Percentiles rank a stretch among this genome's conserved stretches.
Evolutionary conservation across 2,113 vertebrate species (phyloP).

Genomic region (Apodemus speciosus): DNA sequence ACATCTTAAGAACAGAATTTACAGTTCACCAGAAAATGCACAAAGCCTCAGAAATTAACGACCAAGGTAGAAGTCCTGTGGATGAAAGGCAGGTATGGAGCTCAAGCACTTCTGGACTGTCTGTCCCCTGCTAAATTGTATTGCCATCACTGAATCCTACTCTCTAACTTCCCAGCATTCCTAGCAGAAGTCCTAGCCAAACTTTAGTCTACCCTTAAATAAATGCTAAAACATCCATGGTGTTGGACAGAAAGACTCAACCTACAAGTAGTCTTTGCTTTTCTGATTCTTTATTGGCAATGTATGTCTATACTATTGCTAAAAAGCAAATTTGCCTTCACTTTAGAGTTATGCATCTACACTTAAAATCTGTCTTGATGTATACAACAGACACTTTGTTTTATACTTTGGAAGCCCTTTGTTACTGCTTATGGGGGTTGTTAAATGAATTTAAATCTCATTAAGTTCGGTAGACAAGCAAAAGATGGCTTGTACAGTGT

Average conservation of each 20-base stretch:
- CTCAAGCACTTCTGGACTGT: background rate
- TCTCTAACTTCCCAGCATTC: background rate
- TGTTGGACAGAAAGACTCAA: background rate
- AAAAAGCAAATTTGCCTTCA: slow-evolving; percentile 25
- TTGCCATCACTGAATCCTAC: background rate
- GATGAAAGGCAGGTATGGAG: background rate
- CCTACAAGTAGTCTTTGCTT: background rate
- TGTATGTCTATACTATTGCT: background rate
- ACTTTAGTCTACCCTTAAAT: background rate
- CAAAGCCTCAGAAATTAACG: background rate
- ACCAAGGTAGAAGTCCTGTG: background rate
- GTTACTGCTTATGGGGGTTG: slow-evolving; percentile 19
- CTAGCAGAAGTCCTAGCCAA: background rate
- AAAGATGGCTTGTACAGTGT: slow-evolving; percentile 36
- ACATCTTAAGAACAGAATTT: background rate
- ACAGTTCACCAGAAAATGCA: background rate
- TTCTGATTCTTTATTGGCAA: background rate
- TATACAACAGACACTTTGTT: background rate
- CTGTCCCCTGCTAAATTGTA: background rate
- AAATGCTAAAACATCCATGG: background rate
- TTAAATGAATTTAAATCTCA: slow-evolving; percentile 48
- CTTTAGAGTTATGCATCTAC: slow-evolving; percentile 41
- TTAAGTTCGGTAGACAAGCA: background rate
- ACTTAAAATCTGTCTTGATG: background rate
- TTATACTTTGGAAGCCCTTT: background rate